These are phyloP conservation scores for Nycticebus coucang DNA, from an alignment of 2,113 vertebrate genomes.

Conservation along the genomic window DNA sequence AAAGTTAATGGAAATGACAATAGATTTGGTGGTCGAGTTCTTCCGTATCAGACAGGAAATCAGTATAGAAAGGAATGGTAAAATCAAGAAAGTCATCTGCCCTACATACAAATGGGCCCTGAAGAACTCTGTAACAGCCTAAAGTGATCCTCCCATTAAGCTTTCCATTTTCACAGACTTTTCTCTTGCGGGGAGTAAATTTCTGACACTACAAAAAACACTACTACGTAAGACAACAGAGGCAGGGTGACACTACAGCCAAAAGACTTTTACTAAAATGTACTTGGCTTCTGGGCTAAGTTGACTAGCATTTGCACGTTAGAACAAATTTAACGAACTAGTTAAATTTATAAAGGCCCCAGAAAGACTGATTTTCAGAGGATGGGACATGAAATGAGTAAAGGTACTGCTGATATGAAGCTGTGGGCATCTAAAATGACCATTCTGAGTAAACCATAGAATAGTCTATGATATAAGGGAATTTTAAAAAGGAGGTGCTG, in stretches of 20 bases:
- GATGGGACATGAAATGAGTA: not conserved
- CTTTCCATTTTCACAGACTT: not conserved
- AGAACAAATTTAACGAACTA: not conserved
- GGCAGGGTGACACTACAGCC: not conserved
- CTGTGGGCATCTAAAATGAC: not conserved
- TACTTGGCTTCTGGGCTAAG: not conserved
- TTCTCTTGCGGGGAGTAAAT: not conserved
- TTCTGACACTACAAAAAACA: not conserved
- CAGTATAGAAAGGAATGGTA: not conserved
- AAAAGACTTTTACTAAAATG: not conserved
- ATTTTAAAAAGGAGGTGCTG: not conserved
- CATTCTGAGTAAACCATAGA: not conserved
- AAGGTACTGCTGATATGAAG: not conserved
- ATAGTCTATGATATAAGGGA: not conserved
- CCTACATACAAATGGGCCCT: not conserved
- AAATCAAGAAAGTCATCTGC: constrained; percentile 1
- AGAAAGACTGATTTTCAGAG: not conserved
- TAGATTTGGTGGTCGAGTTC: not conserved
- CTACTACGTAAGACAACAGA: not conserved
- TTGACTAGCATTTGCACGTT: not conserved
- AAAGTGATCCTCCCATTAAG: not conserved
- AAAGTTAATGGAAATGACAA: constrained; percentile 56
- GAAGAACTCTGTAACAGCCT: not conserved
- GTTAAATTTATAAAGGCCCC: not conserved
- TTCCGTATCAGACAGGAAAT: constrained; percentile 14